phyloP scores from a whole-genome alignment of 2,888 invertebrate species.

The Caenorhabditis sp. region DNA sequence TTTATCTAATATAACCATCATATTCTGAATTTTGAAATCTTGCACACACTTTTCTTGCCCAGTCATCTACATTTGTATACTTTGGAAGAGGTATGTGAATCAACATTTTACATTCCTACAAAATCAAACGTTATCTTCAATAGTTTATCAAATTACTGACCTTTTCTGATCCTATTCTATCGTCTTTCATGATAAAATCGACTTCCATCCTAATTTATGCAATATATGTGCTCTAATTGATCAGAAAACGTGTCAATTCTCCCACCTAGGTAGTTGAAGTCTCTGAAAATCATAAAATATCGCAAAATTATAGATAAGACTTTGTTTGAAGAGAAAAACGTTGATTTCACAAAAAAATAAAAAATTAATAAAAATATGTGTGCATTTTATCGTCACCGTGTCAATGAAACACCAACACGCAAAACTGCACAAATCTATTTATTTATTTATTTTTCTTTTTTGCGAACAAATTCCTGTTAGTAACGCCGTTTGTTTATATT shows the following conservation, averaged over 20 bases:
- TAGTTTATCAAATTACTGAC: not conserved
- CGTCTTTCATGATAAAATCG: not conserved
- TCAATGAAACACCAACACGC: conserved; percentile 9
- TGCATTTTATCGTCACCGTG: conserved; percentile 26
- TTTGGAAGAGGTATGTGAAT: conserved; percentile 40
- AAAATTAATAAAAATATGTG: conserved; percentile 7
- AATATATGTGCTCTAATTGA: too few relatives aligned
- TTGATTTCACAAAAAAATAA: not conserved
- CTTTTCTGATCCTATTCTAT: not conserved
- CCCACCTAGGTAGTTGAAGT: too few relatives aligned
- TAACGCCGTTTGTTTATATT: too few relatives aligned
- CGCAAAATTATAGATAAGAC: not conserved
- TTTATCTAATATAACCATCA: conserved; percentile 8
- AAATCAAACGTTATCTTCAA: not conserved
- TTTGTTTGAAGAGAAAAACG: not conserved
- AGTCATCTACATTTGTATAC: conserved; percentile 36
- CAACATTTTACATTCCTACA: conserved; percentile 14
- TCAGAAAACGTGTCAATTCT: too few relatives aligned
- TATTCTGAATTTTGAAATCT: conserved; percentile 19
- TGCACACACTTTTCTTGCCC: conserved; percentile 23
- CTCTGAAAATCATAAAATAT: not conserved
- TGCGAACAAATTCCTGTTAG: not conserved
- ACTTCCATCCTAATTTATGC: not conserved
- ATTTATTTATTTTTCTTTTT: not conserved
- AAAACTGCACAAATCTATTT: conserved; percentile 1